Evolutionary conservation across 2,888 invertebrate species (phyloP).

Genomic region (Leuctra nigra): DNA sequence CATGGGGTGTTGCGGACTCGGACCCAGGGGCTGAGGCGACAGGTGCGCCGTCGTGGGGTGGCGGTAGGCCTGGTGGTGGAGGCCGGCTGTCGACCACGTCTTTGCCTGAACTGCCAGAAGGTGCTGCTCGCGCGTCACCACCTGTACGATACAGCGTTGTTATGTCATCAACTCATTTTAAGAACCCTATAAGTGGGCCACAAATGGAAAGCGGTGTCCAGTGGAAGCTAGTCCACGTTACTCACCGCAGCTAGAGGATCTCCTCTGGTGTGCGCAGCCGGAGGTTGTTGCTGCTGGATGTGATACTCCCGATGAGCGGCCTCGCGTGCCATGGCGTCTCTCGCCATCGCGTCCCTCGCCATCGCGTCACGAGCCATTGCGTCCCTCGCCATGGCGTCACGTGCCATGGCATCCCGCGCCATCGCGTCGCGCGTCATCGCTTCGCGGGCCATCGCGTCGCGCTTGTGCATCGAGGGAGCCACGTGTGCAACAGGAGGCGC

Average conservation of each 20-base stretch:
- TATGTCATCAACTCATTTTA: no score
- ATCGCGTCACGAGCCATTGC: conserved; percentile 35
- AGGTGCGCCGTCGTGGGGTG: conserved; percentile 41
- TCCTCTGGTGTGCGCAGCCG: conserved; percentile 50
- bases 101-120: conserved; percentile 43
- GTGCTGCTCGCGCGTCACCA: conserved; percentile 42
- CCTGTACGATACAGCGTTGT: conserved; percentile 4
- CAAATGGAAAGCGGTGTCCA: no score
- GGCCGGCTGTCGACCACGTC: conserved; percentile 31
- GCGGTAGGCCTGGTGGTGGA: conserved; percentile 39
- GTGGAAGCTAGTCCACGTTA: no score
- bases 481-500: conserved; percentile 45
- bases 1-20: conserved; percentile 41
- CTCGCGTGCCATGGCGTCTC: conserved; percentile 19
- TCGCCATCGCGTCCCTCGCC: conserved; percentile 23
- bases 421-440: conserved; percentile 39
- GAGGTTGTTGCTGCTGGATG: conserved; percentile 42
- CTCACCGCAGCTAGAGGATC: conserved; percentile 39
- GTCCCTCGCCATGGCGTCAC: conserved; percentile 36
- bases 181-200: no score
- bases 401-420: conserved; percentile 26
- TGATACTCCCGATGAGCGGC: conserved; percentile 30
- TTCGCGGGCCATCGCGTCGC: conserved; percentile 39
- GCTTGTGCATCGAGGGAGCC: conserved; percentile 35
- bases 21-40: conserved; percentile 44